A percentile compares a stretch with the other conserved stretches of the same genome.
Conservation (phyloP, 2,113 vertebrate genomes). For the Oenanthe melanoleuca region DNA sequence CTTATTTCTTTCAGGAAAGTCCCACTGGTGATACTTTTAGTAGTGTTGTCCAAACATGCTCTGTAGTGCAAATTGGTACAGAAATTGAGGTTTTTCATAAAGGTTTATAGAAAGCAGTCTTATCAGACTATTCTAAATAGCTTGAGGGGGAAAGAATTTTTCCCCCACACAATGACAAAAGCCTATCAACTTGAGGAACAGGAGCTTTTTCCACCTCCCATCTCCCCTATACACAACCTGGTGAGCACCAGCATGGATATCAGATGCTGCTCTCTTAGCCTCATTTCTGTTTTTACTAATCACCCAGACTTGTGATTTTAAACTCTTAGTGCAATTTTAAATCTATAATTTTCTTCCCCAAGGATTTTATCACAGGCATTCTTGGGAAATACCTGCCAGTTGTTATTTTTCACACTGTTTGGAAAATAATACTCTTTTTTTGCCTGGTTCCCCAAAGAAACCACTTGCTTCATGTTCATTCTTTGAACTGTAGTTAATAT, state of each 20-base stretch:
- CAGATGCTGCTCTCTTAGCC: background rate
- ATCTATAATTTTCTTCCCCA: background rate
- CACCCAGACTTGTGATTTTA: background rate
- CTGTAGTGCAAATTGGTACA: background rate
- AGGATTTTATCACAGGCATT: background rate
- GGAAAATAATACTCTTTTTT: background rate
- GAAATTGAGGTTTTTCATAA: too few relatives aligned
- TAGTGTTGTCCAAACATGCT: rapidly evolving
- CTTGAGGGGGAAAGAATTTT: background rate
- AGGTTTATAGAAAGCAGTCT: background rate
- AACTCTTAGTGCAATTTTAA: background rate
- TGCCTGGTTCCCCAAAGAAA: background rate
- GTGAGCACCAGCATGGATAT: background rate
- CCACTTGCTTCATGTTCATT: background rate
- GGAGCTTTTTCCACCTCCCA: background rate
- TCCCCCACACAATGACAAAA: background rate
- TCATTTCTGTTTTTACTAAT: background rate
- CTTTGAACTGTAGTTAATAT: background rate
- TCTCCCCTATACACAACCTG: rapidly evolving
- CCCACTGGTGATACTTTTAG: background rate
- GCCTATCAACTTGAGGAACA: background rate
- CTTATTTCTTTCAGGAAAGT: background rate
- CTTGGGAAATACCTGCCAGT: background rate
- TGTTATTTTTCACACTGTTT: background rate
- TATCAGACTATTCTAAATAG: background rate